Percentiles rank a stretch among this genome's conserved stretches.
Conservation (phyloP, 2,113 vertebrate species). For the Microtus oregoni region DNA sequence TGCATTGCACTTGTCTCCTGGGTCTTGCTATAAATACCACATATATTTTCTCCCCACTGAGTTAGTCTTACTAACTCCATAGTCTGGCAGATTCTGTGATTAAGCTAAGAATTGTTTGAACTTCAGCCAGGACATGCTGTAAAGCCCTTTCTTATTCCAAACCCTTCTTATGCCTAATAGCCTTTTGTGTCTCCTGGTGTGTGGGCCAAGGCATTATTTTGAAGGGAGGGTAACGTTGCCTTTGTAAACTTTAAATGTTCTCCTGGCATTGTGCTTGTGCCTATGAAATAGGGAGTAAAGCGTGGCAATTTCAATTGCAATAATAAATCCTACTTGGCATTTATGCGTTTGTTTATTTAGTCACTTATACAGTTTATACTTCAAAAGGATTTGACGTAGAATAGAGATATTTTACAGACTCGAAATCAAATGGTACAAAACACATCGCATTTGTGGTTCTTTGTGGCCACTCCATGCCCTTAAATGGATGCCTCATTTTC, state of each 20-base stretch:
- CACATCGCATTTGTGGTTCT: neutral
- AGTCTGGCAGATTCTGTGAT: constrained; percentile 5
- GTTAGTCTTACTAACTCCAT: neutral
- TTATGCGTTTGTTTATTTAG: neutral
- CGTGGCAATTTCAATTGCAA: neutral
- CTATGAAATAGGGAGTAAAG: neutral
- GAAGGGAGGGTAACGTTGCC: neutral
- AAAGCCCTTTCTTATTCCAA: constrained; percentile 51
- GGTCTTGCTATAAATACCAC: constrained; percentile 6
- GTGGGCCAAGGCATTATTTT: neutral
- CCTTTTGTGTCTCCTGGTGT: neutral
- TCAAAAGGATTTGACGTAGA: neutral
- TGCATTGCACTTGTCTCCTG: neutral
- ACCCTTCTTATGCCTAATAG: neutral
- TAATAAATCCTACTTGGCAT: neutral
- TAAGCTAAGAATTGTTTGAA: constrained; percentile 10
- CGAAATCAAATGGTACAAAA: constrained; percentile 5
- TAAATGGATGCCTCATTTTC: neutral
- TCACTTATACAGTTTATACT: neutral
- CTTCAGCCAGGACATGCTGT: neutral
- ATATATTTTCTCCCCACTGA: constrained; percentile 45
- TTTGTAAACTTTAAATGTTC: neutral
- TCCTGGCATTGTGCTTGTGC: neutral
- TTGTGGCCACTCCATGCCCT: neutral
- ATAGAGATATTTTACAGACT: neutral